phyloP scores from a whole-genome alignment of 92 coral and sea anemone genomes.

The Zoanthus sociatus region DNA sequence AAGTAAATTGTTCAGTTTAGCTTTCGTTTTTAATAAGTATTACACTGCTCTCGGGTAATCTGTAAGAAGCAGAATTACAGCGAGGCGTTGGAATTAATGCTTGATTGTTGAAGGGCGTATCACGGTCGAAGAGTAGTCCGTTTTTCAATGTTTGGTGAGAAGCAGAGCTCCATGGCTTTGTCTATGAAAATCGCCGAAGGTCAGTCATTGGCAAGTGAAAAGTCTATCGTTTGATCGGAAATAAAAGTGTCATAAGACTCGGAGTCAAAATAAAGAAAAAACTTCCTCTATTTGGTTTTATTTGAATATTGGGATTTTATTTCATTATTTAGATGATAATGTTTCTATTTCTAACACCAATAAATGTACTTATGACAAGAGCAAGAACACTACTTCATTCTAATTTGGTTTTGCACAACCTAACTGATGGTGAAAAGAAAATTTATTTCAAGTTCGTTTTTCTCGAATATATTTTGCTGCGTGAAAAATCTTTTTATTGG shows the following conservation, averaged over 20 bases:
- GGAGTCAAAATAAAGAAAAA: slow-evolving; percentile 34
- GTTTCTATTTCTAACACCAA: slow-evolving; percentile 6
- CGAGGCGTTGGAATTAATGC: too few relatives aligned
- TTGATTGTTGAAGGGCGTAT: too few relatives aligned
- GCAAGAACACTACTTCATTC: not conserved
- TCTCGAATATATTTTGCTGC: not conserved
- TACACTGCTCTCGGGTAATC: too few relatives aligned
- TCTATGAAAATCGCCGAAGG: too few relatives aligned
- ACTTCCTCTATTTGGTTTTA: slow-evolving; percentile 31
- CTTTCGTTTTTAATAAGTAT: too few relatives aligned
- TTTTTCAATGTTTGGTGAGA: too few relatives aligned
- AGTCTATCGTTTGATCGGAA: slow-evolving; percentile 9
- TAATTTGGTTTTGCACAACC: not conserved
- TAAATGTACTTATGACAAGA: not conserved
- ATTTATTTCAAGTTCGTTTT: not conserved
- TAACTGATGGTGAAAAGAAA: not conserved
- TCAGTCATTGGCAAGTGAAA: not conserved
- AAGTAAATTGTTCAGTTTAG: too few relatives aligned
- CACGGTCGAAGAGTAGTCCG: too few relatives aligned
- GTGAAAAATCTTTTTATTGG: not conserved
- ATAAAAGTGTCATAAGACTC: slow-evolving; percentile 22
- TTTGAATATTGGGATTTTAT: slow-evolving; percentile 38
- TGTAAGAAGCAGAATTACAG: too few relatives aligned
- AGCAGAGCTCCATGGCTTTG: too few relatives aligned
- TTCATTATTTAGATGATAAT: slow-evolving; percentile 25